Base-by-base conservation (phyloP, 2,113 vertebrate genomes). In the Tinamus guttatus region DNA sequence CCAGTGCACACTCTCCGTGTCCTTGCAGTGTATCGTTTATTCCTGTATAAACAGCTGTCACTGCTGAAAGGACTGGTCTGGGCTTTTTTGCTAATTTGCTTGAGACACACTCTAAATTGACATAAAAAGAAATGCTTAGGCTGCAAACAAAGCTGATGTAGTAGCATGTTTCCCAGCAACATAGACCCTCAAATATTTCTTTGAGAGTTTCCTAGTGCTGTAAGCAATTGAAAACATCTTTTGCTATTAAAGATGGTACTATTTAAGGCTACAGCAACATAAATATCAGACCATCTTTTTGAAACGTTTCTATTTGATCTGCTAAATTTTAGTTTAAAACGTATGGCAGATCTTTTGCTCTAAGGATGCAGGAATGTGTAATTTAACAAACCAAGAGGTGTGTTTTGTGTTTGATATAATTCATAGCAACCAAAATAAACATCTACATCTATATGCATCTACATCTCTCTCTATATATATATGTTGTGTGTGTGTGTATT, bases 21-120 rank as follows among this genome's bases (percentile, higher is more conserved):
- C 49, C 45, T 82, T 76, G 36, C 27, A 13, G 62, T 82, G 71
- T 69, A 2, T 73, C 13, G 1, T 64, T 87, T 89, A 69, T 87
- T 87, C n/a, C 65, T 89, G 6, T 84, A 45, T 92, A 86, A 96
- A 92, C 80, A 95, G 41, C 69, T 94, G 56, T 86, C 77, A 22
- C 22, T 49, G 40, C 41, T 91, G 69, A 92, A 90, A 73, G 47
- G 32, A 52, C 32, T 64, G 5, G 3, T 81, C 49, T 78, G 58
- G 12, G 4, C 40, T 49, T 89, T 77, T 79, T 52, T 28, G 18
- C 30, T 22, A 11, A 40, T 91, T 87, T 87, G 7, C 49, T 80
- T 67, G 59, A 89, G 84, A 30, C 69, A 10, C 49, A 93, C 20
- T 94, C 16, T 89, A 77, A 83, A 74, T 49, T 79, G 84, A n/a